Evolutionary conservation across 2,113 vertebrate genomes (phyloP), one percentile per base, ranked within the genome.

Genomic region (Jaculus jaculus): DNA sequence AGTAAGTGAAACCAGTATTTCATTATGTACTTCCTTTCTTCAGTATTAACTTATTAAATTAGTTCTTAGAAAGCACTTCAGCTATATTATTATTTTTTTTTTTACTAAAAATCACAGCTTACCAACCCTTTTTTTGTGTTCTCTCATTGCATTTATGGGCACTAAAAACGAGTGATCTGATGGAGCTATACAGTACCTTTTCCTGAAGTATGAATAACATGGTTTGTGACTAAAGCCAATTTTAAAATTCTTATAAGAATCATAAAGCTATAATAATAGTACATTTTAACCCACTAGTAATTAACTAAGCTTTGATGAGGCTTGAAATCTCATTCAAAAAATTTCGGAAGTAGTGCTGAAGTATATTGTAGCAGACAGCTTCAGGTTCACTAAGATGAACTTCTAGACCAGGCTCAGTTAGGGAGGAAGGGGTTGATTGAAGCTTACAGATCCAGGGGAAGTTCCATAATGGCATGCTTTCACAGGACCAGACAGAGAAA

Each of bases 221-320:
- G 83, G 42, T 72, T 90, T 88, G 58, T 74, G 94, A 79, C 34
- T 82, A 89, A 82, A 80, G 61, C 32, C 16, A 16, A 37, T 86
- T 93, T 94, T 65, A 82, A 92, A 91, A 58, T 60, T 66, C 73
- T 96, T 94, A 81, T 80, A 89, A 78, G 61, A 94, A 13, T 42
- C 72, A 60, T 84, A 39, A 87, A 90, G 85, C 47, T 77, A 51
- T 65, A 92, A 87, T 77, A 75, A 84, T 13, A 58, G 24, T 73
- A 17, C 34, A 79, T 83, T 84, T 83, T 73, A 89, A 68, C 51
- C 32, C 61, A 60, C 20, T 18, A 2, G 7, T 26, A 84, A 28
- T 63, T 93, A 92, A 80, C 30, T n/a, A 72, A 1, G 32, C 3
- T 73, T 54, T 30, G 26, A 9, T 7, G 20, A 24, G 16, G 16